Conservation (phyloP, 2,113 vertebrate genomes). For the Elanoides forficatus region DNA sequence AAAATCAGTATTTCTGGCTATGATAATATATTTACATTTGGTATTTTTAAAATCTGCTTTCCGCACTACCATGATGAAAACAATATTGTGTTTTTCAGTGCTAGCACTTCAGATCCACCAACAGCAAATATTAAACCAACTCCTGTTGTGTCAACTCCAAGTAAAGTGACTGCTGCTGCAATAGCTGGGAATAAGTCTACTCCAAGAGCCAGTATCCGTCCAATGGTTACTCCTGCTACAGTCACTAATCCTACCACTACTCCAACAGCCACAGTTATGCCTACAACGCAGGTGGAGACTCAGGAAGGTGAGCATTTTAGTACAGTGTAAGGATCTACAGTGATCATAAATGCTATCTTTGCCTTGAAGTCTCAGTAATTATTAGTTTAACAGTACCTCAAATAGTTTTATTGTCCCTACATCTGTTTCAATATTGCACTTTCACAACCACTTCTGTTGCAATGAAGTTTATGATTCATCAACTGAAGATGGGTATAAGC, state of each 20-base stretch:
- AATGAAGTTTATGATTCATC: not conserved
- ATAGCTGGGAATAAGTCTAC: constrained; percentile 94
- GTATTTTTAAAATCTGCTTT: not conserved
- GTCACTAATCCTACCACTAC: constrained; percentile 90
- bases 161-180: constrained; percentile 88
- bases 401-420: not conserved
- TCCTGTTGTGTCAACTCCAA: constrained; percentile 89
- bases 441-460: not conserved
- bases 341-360: not conserved
- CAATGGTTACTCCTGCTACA: constrained; percentile 95
- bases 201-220: constrained; percentile 94
- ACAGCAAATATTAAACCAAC: constrained; percentile 99
- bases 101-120: constrained; percentile 91
- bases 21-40: not conserved
- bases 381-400: not conserved
- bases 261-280: constrained; percentile 98
- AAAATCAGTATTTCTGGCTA: not conserved
- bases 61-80: not conserved
- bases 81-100: constrained; percentile 70
- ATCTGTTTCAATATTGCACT: not conserved
- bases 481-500: not conserved
- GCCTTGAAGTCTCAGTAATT: not conserved
- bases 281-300: constrained; percentile 94
- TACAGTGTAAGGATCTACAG: not conserved
- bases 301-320: constrained; percentile 84